Evolutionary conservation across 2,113 vertebrate species (phyloP).

Genomic region (Castor canadensis): DNA sequence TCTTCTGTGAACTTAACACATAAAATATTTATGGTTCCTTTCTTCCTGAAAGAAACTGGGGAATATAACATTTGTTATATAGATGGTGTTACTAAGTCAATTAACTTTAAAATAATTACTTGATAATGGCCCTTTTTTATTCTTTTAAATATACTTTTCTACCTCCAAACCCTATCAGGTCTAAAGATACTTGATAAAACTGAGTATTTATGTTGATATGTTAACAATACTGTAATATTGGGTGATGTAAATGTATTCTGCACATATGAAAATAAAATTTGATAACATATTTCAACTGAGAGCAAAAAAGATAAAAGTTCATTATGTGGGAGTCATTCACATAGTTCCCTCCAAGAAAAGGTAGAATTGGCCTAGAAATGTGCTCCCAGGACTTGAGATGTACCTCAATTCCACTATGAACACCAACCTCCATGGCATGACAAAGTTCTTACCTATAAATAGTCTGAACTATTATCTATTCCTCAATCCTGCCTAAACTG

Average conservation of each 20-base stretch:
- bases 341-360: not conserved
- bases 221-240: not conserved
- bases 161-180: not conserved
- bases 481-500: not conserved
- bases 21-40: slow-evolving; percentile 8
- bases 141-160: not conserved
- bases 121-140: not conserved
- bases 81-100: not conserved
- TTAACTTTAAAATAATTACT: slow-evolving; percentile 8
- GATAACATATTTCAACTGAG: not conserved
- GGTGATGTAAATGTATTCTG: not conserved
- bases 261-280: not conserved
- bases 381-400: not conserved
- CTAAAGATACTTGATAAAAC: not conserved
- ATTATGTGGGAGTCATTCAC: not conserved
- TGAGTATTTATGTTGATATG: not conserved
- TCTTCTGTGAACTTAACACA: not conserved
- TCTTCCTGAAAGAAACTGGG: not conserved
- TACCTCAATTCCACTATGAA: not conserved
- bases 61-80: not conserved
- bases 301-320: not conserved
- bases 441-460: not conserved
- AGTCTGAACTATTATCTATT: not conserved
- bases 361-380: not conserved
- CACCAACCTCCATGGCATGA: not conserved